phyloP scores from a whole-genome alignment of 2,888 invertebrate genomes.

The Hirtodrosophila duncani region DNA sequence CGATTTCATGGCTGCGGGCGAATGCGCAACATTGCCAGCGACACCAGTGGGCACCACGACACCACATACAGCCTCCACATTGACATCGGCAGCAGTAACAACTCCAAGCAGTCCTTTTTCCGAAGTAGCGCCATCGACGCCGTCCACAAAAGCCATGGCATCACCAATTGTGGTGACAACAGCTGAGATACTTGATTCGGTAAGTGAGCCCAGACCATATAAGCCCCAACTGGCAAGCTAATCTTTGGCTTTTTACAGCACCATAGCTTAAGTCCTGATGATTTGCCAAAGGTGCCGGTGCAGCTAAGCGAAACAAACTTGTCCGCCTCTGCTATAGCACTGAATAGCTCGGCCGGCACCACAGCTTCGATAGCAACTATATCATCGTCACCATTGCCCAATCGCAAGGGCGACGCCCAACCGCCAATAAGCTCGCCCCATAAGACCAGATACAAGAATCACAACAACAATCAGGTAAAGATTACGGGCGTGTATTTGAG shows the following conservation, averaged over 20 bases:
- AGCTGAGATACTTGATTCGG: constrained; percentile 47
- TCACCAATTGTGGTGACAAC: constrained; percentile 59
- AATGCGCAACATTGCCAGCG: constrained; percentile 39
- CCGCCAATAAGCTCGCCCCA: constrained; percentile 38
- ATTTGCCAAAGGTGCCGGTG: constrained; percentile 55
- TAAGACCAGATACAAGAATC: constrained; percentile 53
- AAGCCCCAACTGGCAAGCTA: not conserved
- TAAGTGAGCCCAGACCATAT: constrained; percentile 10
- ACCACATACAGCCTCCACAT: too few relatives aligned
- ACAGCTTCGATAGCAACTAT: constrained; percentile 61
- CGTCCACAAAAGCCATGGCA: constrained; percentile 48
- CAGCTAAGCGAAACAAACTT: constrained; percentile 33
- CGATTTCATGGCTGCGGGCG: constrained; percentile 27
- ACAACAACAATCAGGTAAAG: constrained; percentile 70
- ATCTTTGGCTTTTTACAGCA: constrained; percentile 27
- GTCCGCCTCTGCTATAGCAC: constrained; percentile 35
- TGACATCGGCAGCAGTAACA: too few relatives aligned
- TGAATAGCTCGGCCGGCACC: constrained; percentile 65
- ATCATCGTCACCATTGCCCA: constrained; percentile 45
- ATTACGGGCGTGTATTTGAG: too few relatives aligned
- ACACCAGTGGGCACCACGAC: constrained; percentile 40
- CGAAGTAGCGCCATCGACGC: constrained; percentile 49
- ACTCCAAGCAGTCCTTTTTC: constrained; percentile 40
- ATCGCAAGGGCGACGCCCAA: constrained; percentile 31
- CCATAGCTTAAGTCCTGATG: constrained; percentile 35